A percentile compares a stretch with the other conserved stretches of the same genome.
These are phyloP conservation scores for Dysmachus trigonus DNA, from an alignment of 2,888 invertebrate species.

Conservation along the genomic window DNA sequence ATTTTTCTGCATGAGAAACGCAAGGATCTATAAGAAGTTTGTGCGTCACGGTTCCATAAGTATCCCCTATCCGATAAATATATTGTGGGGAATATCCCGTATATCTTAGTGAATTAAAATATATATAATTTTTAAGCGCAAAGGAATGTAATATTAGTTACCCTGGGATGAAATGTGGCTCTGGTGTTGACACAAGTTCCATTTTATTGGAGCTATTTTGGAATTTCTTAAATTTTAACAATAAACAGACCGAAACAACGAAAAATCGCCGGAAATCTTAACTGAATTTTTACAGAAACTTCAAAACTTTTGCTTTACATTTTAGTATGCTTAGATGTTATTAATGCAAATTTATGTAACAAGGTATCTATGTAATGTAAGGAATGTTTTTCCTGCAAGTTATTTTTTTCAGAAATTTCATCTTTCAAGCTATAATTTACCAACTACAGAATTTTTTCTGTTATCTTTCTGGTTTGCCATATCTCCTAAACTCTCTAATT, in stretches of 20 bases:
- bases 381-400: too few species aligned
- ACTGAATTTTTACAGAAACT: not conserved
- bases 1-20: conserved; percentile 75
- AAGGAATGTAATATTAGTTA: conserved; percentile 57
- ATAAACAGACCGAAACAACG: not conserved
- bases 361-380: too few species aligned
- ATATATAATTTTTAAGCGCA: conserved; percentile 5
- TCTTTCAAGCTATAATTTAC: too few species aligned
- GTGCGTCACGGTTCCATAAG: conserved; percentile 78
- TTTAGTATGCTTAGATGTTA: not conserved
- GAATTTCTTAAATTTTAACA: conserved; percentile 26
- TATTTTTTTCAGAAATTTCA: too few species aligned
- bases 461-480: too few species aligned
- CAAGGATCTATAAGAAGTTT: conserved; percentile 79
- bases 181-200: conserved; percentile 66
- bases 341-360: not conserved
- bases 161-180: conserved; percentile 81
- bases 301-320: not conserved
- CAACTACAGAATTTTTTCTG: too few species aligned
- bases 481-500: too few species aligned
- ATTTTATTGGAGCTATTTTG: conserved; percentile 9
- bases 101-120: conserved; percentile 67
- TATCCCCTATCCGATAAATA: conserved; percentile 77
- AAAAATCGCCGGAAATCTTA: not conserved
- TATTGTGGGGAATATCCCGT: conserved; percentile 81